Conservation (phyloP, 2,113 vertebrate genomes). For the Hippocampus mohnikei region DNA sequence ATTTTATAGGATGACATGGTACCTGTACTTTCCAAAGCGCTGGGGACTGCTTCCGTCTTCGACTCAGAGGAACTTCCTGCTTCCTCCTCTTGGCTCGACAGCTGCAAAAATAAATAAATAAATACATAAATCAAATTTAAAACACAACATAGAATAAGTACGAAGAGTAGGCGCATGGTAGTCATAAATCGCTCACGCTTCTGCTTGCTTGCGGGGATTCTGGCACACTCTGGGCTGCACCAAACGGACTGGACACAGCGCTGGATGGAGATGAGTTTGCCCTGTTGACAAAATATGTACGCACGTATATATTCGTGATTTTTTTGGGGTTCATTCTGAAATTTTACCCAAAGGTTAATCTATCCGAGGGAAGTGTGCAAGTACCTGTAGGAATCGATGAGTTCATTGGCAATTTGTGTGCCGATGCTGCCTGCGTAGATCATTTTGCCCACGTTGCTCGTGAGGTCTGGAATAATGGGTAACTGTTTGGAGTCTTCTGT, state of each 20-base stretch:
- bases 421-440: constrained; percentile 82
- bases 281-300: constrained; percentile 45
- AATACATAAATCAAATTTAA: no score
- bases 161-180: neutral
- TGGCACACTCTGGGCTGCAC: constrained; percentile 56
- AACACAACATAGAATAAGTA: neutral
- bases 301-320: neutral
- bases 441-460: constrained; percentile 70
- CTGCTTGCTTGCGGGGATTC: constrained; percentile 56
- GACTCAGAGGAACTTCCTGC: constrained; percentile 46
- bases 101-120: constrained; percentile 23
- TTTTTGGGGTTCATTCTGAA: no score
- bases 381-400: constrained; percentile 73
- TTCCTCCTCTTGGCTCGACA: constrained; percentile 45
- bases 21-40: constrained; percentile 44
- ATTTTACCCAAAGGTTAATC: no score
- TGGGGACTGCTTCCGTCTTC: constrained; percentile 10
- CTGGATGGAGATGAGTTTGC: constrained; percentile 75
- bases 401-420: constrained; percentile 79
- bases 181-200: constrained; percentile 44
- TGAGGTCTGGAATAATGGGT: constrained; percentile 65
- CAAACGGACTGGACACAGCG: constrained; percentile 69
- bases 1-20: neutral
- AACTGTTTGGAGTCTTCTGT: constrained; percentile 71
- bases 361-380: neutral